Base-by-base conservation (phyloP, 2,888 invertebrate genomes). In the Drosophila ezoana region DNA sequence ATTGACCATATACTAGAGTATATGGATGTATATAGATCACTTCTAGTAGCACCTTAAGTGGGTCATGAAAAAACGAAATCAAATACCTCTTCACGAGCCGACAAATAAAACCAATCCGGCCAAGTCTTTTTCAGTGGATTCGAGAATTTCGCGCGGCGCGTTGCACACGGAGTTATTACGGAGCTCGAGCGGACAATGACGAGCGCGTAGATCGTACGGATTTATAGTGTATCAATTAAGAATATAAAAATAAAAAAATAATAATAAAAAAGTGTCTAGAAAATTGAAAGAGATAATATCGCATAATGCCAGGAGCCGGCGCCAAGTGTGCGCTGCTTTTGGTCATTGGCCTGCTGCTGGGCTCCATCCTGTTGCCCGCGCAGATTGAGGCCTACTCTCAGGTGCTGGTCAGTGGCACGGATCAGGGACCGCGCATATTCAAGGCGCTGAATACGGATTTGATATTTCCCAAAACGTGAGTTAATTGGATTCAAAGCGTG, bases 361-460 rank as follows among this genome's bases (percentile, higher is more conserved):
- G 60, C 38, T 61, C 23, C 32, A 47, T 60, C 4, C 54, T 60
- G 20, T 18, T 72, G 11, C 45, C 70, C 5, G 18, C 35, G 4
- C 48, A 48, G 38, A 51, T 47, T 1, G 56, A 64, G 8, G 86
- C 86, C 18, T 91, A 91, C 61, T 89, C 90, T 1, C 90, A 90
- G 76, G 90, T 91, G 14, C 45, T 75, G 23, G 73, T 75, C 13
- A 82, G 76, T 43, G 89, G 89, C n/a, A 73, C 52, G 16, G 67
- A 75, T 3, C 81, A 86, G 53, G 89, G 90, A 51, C 91, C 91
- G 3, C 89, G 91, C 56, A 89, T 92, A 2, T 91, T 77, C 47
- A 91, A 91, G 68, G 90, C 91, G 1, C 60, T 91, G 0, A 91
- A 92, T 72, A 87, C 90, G 76, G 91, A 92, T 83, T 79, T 92